Base-by-base conservation (phyloP, 2,797 vertebrate genomes). In the Lemur catta region DNA sequence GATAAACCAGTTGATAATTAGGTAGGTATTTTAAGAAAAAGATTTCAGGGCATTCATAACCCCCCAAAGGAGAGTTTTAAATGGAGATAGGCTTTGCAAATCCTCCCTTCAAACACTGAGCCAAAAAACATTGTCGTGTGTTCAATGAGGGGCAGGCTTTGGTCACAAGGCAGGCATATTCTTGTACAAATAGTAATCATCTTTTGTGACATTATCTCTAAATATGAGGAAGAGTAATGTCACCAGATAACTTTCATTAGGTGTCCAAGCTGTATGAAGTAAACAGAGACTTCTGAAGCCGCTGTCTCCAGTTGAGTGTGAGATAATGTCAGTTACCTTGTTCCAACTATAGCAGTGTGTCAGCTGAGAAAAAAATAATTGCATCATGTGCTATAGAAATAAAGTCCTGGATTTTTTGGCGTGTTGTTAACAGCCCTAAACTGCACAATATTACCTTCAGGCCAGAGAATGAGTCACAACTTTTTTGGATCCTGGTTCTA, bases 351-450 rank as follows among this genome's bases (percentile, higher is more conserved):
- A 61, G 9, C 89, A 89, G 76, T 85, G 43, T 69, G 43, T 72
- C 89, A 30, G 28, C 81, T 79, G 28, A 96, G 55, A 93, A 33
- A 0, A 92, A 43, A 59, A 14, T 35, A 28, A 1, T 80, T 30
- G 46, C 10, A 59, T 96, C 48, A 78, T 14, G 41, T 63, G 8
- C 61, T 75, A 0, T 84, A 57, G 78, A 0, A 74, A 63, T 94
- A 46, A 89, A 92, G 86, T 43, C 61, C 79, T 92, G 50, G 15
- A 76, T 75, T 78, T 20, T 26, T 82, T 91, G 55, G 41, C 61
- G 38, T 85, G 0, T 79, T 94, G 94, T 65, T 78, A 89, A 33
- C n/a, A 72, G 92, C 84, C 95, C 88, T 95, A 82, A 89, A 55
- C 30, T 76, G 30, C n/a, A 59, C 13, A 41, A 14, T 74, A 9